Evolutionary conservation across 2,113 vertebrate species (phyloP), one percentile per base, ranked within the genome.

Genomic region (Ochotona curzoniae): DNA sequence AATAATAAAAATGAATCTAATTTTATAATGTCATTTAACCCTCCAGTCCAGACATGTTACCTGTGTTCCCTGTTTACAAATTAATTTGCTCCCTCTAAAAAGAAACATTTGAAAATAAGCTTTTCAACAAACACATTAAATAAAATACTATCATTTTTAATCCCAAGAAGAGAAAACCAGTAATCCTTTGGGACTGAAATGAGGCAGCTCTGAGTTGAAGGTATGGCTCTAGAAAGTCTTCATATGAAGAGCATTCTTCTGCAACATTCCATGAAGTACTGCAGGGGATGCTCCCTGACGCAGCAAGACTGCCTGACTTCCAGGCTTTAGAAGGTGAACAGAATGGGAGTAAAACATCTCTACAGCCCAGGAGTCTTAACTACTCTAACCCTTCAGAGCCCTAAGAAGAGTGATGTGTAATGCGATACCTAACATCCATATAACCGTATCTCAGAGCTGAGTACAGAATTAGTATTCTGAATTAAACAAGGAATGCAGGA

Each of bases 1-100:
- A 90, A 92, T 44, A 47, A 49, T 83, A 84, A 93, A 93, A 87
- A 91, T 80, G 17, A 96, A 83, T 83, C n/a, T 11, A 20, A 13
- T 57, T 80, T 54, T 86, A 83, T 54, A 80, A 54, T 61, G 15
- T 60, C 71, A 74, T 71, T 83, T 80, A 47, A 75, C 75, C 82
- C 32, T 75, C 80, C 54, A 66, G n/a, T 83, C 54, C 64, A 71
- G 89, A 76, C 54, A 66, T 44, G 44, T 28, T 71, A 94, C 57
- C 66, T 38, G 20, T 61, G n/a, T 60, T 76, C 26, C 66, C 61
- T 73, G 17, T 83, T 91, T 83, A 71, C 35, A 75, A 88, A 96
- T 80, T 47, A 17, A 20, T 54, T 94, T 78, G 71, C 8, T 7
- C 14, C 2, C 7, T 84, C 47, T 44, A 75, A 71, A 94, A 30